These are phyloP conservation scores for Turritopsis dohrnii DNA, from an alignment of 30 jellyfish, hydroid and myxozoan species.

Conservation along the genomic window DNA sequence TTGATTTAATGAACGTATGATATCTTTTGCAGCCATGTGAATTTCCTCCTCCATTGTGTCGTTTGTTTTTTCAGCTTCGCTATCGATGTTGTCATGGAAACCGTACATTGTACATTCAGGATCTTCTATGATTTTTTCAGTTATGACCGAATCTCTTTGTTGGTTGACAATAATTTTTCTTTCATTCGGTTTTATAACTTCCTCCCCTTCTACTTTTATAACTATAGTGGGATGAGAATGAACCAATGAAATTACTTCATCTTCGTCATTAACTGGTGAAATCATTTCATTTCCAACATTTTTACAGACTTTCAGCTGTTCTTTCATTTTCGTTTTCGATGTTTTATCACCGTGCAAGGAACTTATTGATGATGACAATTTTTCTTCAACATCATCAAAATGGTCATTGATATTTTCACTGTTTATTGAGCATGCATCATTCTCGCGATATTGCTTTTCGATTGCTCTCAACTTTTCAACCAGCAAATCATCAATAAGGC, in stretches of 20 bases:
- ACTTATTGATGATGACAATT: too few relatives aligned
- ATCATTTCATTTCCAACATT: too few relatives aligned
- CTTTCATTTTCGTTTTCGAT: too few relatives aligned
- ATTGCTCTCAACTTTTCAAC: neutral
- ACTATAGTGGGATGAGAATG: neutral
- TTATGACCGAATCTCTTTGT: neutral
- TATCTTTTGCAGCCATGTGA: neutral
- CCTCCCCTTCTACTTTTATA: neutral
- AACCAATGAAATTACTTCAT: neutral
- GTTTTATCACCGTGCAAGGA: too few relatives aligned
- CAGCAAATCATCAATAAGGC: neutral
- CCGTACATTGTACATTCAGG: neutral
- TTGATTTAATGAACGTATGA: neutral
- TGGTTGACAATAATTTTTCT: neutral
- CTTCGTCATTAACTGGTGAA: neutral
- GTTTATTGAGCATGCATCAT: neutral
- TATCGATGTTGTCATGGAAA: neutral
- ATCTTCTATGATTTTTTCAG: neutral
- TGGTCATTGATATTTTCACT: neutral
- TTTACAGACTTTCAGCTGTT: too few relatives aligned
- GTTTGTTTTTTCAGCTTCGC: neutral
- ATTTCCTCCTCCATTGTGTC: neutral
- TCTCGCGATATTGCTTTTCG: neutral
- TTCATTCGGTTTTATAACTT: neutral
- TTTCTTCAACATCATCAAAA: neutral